A percentile compares a stretch with the other conserved stretches of the same genome.
These are phyloP conservation scores for Odontomachus brunneus DNA, from an alignment of 1,140 invertebrate genomes.

Conservation along the genomic window DNA sequence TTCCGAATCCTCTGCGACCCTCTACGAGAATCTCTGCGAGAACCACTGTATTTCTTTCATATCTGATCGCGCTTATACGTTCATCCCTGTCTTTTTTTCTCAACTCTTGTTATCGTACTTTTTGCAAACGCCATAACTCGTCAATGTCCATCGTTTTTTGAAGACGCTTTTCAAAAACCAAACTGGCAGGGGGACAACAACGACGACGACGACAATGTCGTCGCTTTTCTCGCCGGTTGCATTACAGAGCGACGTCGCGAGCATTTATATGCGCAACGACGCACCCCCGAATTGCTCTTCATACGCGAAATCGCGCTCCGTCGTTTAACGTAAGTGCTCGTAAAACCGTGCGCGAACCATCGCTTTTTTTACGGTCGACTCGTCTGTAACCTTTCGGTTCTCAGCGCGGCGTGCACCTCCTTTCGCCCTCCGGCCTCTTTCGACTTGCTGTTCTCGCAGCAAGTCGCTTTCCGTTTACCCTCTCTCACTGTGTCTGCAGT, in stretches of 20 bases:
- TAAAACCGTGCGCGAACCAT: conserved; percentile 27
- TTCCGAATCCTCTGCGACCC: neutral
- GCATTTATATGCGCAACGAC: neutral
- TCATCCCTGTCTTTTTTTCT: too few species aligned
- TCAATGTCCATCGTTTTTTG: neutral
- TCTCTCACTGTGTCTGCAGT: neutral
- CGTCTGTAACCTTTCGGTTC: conserved; percentile 15
- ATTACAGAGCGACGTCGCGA: neutral
- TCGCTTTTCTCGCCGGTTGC: neutral
- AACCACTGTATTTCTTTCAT: neutral
- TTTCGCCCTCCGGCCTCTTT: neutral
- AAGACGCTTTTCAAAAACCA: neutral
- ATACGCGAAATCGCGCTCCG: conserved; percentile 27
- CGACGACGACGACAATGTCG: neutral
- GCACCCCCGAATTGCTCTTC: neutral
- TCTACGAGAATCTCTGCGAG: neutral
- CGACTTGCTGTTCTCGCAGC: neutral
- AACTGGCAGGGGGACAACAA: too few species aligned
- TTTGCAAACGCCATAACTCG: neutral
- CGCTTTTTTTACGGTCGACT: conserved; percentile 41
- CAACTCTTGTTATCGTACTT: neutral
- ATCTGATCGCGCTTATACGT: neutral
- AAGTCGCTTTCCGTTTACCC: neutral
- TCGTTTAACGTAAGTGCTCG: conserved; percentile 52
- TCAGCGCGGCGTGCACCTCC: neutral